Evolutionary conservation across 2,797 vertebrate species (phyloP), one percentile per base, ranked within the genome.

Genomic region (Pangasius djambal): DNA sequence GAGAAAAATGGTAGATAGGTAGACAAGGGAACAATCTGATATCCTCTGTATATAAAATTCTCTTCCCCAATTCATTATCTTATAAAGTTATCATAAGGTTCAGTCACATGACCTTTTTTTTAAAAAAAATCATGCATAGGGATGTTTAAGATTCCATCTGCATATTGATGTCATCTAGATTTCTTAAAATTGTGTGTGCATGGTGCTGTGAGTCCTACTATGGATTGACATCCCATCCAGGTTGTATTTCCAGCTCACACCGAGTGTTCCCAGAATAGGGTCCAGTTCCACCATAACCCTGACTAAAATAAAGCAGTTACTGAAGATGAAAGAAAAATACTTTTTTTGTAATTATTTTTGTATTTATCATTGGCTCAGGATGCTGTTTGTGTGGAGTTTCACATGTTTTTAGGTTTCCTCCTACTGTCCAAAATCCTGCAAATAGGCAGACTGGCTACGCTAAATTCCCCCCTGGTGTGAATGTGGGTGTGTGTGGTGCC

Each of bases 11-110:
- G 31, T 57, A 18, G 8, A 81, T 7, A 57, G 52, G 9, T 81
- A 57, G 31, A 57, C 50, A 55, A 55, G n/a, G 50, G 52, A 79
- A 57, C 50, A 79, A 57, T 20, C 77, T 79, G 52, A 81, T 81
- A 81, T 20, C 8, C 50, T 31, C 31, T 57, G 52, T 57, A 34
- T 81, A 81, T 6, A 77, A 65, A 28, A 77, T 48, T 75, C 50
- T 18, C 22, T 34, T 1, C 52, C 50, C 52, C 78, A 81, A 55
- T 79, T n/a, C 77, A 55, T 34, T 79, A 57, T 22, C 50, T 55
- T n/a, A 31, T 18, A 12, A 48, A 77, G 9, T 57, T 81, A 31
- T 10, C 22, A 57, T 57, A 59, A 81, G 31, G 6, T 18, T 81
- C n/a, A 81, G 37, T 20, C 18, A 5, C 3, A 55, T 57, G 28